Conservation (phyloP, 2,888 invertebrate species). For the Diachrysia chrysitis region DNA sequence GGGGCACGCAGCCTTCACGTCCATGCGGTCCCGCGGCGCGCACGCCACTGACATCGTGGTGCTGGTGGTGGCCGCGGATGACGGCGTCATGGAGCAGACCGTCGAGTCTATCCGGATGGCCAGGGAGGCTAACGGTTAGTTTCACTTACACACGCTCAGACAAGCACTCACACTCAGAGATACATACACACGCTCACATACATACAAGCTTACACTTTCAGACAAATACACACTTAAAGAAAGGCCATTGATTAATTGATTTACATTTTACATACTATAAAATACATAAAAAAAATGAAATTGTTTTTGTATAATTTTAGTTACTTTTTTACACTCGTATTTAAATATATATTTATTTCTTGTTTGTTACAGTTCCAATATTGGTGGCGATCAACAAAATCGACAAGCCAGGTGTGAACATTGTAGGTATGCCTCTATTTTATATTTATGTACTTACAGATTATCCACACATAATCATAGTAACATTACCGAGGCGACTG, state of each 20-base stretch:
- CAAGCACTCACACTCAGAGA: too few species aligned
- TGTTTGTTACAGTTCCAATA: slow-evolving; percentile 94
- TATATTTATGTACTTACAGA: slow-evolving; percentile 29
- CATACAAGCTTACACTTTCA: not conserved
- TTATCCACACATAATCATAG: too few species aligned
- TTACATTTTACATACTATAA: too few species aligned
- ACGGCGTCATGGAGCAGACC: slow-evolving; percentile 99
- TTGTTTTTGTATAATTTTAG: too few species aligned
- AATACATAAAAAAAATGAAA: too few species aligned
- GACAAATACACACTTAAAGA: too few species aligned
- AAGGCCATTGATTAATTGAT: too few species aligned
- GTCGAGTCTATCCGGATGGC: slow-evolving; percentile 97
- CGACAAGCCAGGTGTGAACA: slow-evolving; percentile 96
- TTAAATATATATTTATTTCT: not conserved
- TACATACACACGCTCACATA: not conserved
- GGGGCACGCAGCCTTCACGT: slow-evolving; percentile 98
- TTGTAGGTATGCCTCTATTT: slow-evolving; percentile 91
- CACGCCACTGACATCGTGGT: slow-evolving; percentile 97
- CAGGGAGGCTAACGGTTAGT: slow-evolving; percentile 89
- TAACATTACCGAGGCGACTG: not conserved
- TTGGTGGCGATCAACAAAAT: slow-evolving; percentile 99
- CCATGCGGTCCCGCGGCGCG: slow-evolving; percentile 98
- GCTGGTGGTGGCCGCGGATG: slow-evolving; percentile 99
- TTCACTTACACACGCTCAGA: not conserved
- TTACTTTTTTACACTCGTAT: too few species aligned